Evolutionary conservation across 2,797 vertebrate species (phyloP).

Genomic region (Pangasius krempfi): DNA sequence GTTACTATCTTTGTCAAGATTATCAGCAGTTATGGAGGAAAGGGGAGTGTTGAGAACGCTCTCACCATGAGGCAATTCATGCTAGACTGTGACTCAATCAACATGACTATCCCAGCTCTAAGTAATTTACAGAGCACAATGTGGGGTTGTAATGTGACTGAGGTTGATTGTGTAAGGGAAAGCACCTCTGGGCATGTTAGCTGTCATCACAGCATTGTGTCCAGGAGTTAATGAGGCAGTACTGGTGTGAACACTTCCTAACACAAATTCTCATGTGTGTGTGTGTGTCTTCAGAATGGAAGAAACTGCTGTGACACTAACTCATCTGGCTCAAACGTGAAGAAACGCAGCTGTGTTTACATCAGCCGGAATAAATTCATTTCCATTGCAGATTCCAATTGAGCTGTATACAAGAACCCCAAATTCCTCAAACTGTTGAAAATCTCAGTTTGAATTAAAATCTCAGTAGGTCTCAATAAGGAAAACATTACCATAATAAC

Average conservation of each 20-base stretch:
- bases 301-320: background rate
- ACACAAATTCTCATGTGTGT: background rate
- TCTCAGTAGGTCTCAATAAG: background rate
- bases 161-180: slow-evolving; percentile 21
- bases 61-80: background rate
- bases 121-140: slow-evolving; percentile 38
- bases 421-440: background rate
- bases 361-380: background rate
- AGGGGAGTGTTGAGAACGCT: background rate
- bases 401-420: background rate
- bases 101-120: slow-evolving; percentile 43
- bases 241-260: slow-evolving; percentile 19
- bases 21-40: background rate
- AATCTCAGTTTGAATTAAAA: background rate
- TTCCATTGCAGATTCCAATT: slow-evolving; percentile 6
- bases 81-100: slow-evolving; percentile 28
- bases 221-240: slow-evolving; percentile 42
- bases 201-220: slow-evolving; percentile 32
- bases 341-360: slow-evolving; percentile 17
- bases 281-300: slow-evolving; percentile 8
- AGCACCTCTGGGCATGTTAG: slow-evolving; percentile 20
- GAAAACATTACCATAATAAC: background rate
- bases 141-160: slow-evolving; percentile 29
- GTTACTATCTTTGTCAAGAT: background rate
- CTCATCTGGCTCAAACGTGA: background rate